Percentiles rank a stretch among this genome's conserved stretches.
Conservation (phyloP, 2,888 invertebrate species). For the Thereva unica region DNA sequence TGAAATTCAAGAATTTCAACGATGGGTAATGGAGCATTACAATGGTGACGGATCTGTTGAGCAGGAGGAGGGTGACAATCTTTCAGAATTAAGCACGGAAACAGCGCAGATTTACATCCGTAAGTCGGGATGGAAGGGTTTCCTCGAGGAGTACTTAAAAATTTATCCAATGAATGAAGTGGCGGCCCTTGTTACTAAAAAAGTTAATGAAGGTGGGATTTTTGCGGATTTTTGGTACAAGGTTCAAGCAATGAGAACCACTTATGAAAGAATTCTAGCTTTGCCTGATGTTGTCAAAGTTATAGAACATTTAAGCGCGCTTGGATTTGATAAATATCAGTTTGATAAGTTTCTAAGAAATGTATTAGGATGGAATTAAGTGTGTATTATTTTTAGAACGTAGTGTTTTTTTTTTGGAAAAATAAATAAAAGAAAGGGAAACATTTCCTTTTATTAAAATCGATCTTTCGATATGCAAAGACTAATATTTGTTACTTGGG, state of each 20-base stretch:
- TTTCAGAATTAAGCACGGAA: not conserved
- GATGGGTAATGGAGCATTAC: conserved; percentile 17
- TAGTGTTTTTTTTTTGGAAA: no score
- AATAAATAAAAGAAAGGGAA: no score
- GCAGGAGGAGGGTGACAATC: not conserved
- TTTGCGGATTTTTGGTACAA: conserved; percentile 24
- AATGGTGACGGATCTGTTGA: not conserved
- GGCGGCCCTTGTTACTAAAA: not conserved
- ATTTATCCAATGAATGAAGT: conserved; percentile 19
- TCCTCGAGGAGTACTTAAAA: conserved; percentile 13
- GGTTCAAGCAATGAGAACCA: conserved; percentile 13
- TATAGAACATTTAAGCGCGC: conserved; percentile 8
- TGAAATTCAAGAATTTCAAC: conserved; percentile 9
- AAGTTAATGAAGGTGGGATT: conserved; percentile 7
- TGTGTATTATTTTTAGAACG: not conserved
- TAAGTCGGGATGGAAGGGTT: conserved; percentile 18
- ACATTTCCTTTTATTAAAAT: no score
- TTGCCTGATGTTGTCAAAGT: conserved; percentile 17
- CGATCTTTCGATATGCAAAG: no score
- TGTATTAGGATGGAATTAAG: conserved; percentile 14
- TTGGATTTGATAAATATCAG: conserved; percentile 18
- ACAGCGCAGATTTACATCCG: not conserved
- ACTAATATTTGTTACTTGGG: no score
- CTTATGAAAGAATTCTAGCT: conserved; percentile 18
- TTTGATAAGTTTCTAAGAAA: conserved; percentile 15